Conservation (phyloP, 2,113 vertebrate species). For the Sakesphorus luctuosus region DNA sequence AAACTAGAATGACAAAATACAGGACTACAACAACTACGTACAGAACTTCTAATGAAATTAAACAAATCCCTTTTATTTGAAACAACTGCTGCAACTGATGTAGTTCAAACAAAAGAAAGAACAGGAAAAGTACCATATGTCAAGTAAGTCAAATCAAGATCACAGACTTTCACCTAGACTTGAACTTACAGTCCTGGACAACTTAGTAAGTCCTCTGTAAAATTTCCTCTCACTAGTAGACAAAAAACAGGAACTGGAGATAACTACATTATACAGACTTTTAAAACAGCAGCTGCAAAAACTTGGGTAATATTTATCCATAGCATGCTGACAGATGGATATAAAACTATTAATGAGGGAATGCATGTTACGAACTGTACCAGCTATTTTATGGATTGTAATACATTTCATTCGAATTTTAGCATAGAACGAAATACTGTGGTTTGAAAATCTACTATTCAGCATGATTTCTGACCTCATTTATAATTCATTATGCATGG, state of each 20-base stretch:
- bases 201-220: neutral
- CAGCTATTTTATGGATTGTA: conserved; percentile 21
- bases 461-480: conserved; percentile 29
- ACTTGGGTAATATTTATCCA: conserved; percentile 8
- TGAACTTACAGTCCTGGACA: neutral
- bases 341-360: conserved; percentile 39
- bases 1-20: neutral
- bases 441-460: conserved; percentile 45
- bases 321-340: conserved; percentile 18
- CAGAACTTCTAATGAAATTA: neutral
- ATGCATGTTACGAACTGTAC: conserved; percentile 17
- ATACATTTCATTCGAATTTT: conserved; percentile 5
- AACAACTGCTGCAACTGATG: neutral
- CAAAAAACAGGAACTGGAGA: conserved; percentile 33
- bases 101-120: neutral
- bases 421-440: neutral
- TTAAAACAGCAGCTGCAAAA: conserved; percentile 40
- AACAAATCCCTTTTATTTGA: neutral
- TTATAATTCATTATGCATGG: conserved; percentile 17
- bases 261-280: neutral
- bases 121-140: neutral
- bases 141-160: neutral
- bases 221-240: neutral
- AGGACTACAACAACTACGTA: neutral
- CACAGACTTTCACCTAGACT: neutral